Evolutionary conservation across 2,888 invertebrate species (phyloP).

Genomic region (Acleris cristana): DNA sequence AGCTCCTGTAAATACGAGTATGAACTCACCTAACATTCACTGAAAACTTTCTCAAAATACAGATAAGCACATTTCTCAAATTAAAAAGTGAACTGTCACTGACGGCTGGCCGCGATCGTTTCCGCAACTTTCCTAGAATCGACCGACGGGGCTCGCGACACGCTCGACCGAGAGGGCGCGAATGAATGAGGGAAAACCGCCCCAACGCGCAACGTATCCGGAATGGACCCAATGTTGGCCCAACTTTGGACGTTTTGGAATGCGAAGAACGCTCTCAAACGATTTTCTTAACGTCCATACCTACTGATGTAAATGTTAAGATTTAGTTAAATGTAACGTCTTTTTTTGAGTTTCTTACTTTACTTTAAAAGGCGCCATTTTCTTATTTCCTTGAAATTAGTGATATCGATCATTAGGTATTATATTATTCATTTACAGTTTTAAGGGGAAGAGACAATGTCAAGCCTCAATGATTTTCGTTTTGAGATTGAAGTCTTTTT

Average conservation of each 20-base stretch:
- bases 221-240: slow-evolving; percentile 25
- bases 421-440: too few relatives aligned
- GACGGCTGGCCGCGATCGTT: slow-evolving; percentile 1
- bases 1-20: background rate
- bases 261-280: too few relatives aligned
- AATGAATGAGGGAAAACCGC: slow-evolving; percentile 38
- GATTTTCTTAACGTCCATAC: too few relatives aligned
- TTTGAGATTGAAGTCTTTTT: too few relatives aligned
- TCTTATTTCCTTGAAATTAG: too few relatives aligned
- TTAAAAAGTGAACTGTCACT: slow-evolving; percentile 15
- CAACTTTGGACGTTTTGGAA: slow-evolving; percentile 1
- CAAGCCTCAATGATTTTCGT: too few relatives aligned
- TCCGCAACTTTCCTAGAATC: slow-evolving; percentile 20
- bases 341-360: too few relatives aligned
- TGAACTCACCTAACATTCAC: slow-evolving; percentile 10
- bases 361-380: too few relatives aligned
- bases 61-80: slow-evolving; percentile 9
- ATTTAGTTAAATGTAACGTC: too few relatives aligned
- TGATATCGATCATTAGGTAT: too few relatives aligned
- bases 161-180: slow-evolving; percentile 35
- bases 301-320: too few relatives aligned
- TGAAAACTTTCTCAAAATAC: background rate
- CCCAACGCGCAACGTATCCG: slow-evolving; percentile 25
- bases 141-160: slow-evolving; percentile 26
- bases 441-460: too few relatives aligned